phyloP scores from a whole-genome alignment of 2,797 vertebrate genomes.

The Acipenser ruthenus region DNA sequence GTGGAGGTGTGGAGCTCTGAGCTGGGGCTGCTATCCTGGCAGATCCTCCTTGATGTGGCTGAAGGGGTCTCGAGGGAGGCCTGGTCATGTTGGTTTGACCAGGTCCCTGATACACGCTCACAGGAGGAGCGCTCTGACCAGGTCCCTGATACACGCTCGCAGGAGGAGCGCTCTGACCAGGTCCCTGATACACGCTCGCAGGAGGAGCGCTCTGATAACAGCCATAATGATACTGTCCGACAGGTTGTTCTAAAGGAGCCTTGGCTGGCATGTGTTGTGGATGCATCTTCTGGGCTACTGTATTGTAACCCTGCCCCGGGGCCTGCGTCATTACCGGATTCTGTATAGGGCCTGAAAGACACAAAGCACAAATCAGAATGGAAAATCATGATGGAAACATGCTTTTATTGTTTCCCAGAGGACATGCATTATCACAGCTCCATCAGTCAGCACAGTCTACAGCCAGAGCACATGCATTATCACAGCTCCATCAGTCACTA shows the following conservation, averaged over 20 bases:
- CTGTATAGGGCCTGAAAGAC: constrained; percentile 74
- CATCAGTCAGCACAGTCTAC: no score
- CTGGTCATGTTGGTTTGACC: constrained; percentile 59
- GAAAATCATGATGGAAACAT: no score
- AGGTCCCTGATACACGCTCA: constrained; percentile 59
- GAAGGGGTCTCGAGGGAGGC: constrained; percentile 48
- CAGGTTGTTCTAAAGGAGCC: constrained; percentile 48
- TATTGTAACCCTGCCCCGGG: constrained; percentile 54
- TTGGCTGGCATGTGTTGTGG: constrained; percentile 61
- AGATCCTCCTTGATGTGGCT: constrained; percentile 34
- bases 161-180: no score
- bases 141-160: no score
- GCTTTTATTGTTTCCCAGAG: no score
- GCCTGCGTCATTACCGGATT: constrained; percentile 62
- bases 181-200: no score
- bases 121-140: constrained; percentile 35
- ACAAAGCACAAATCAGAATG: constrained; percentile 3
- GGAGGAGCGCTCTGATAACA: constrained; percentile 55
- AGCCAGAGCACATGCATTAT: no score
- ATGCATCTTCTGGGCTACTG: constrained; percentile 57
- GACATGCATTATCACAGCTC: no score
- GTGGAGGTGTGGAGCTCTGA: constrained; percentile 60
- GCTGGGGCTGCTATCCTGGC: constrained; percentile 42
- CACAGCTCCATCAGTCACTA: no score
- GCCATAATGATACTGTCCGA: constrained; percentile 63